Conservation (phyloP, 2,797 vertebrate genomes). For the Gymnocypris eckloni region DNA sequence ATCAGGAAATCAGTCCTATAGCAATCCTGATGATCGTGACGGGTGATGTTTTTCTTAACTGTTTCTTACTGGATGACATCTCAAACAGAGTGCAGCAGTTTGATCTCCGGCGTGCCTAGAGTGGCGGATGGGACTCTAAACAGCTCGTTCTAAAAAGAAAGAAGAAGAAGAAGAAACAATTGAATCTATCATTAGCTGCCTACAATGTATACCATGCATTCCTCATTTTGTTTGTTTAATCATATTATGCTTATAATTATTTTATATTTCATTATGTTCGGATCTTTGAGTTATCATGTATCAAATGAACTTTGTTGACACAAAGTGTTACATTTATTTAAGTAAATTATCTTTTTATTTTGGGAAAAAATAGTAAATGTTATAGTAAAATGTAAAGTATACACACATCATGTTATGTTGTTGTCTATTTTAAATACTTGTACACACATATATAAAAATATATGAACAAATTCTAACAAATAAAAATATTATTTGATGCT, state of each 20-base stretch:
- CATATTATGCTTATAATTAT: not conserved
- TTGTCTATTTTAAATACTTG: conserved; percentile 56
- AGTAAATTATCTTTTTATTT: conserved; percentile 48
- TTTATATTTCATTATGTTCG: not conserved
- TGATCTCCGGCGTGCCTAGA: conserved; percentile 71
- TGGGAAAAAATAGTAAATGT: conserved; percentile 28
- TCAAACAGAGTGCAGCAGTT: conserved; percentile 82
- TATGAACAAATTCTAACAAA: conserved; percentile 33
- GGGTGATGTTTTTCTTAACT: conserved; percentile 77
- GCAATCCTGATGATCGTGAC: not conserved
- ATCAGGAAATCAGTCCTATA: not conserved
- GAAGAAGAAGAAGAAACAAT: not conserved
- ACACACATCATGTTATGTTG: conserved; percentile 33
- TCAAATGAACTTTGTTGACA: not conserved
- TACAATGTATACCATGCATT: not conserved
- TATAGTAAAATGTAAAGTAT: conserved; percentile 35
- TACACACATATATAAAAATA: conserved; percentile 53
- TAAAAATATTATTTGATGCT: conserved; percentile 35
- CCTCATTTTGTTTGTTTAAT: not conserved
- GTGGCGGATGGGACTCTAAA: not conserved
- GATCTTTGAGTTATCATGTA: conserved; percentile 7
- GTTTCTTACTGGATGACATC: conserved; percentile 83
- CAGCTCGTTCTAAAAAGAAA: not conserved
- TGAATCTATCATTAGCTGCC: not conserved
- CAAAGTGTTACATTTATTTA: conserved; percentile 23